Evolutionary conservation across 2,113 vertebrate species (phyloP).

Genomic region (Eurypyga helias): DNA sequence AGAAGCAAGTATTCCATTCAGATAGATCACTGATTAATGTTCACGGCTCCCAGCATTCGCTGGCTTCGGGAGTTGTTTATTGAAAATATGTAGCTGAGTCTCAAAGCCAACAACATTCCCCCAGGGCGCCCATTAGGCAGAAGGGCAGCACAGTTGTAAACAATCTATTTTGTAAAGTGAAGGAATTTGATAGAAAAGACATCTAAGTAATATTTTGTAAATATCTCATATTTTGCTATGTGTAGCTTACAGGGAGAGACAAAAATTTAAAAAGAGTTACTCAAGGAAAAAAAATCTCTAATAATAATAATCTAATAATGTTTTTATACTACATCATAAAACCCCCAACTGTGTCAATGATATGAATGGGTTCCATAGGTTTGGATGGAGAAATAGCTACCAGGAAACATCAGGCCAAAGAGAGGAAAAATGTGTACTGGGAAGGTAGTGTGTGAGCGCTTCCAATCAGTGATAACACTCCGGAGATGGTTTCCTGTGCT

Average conservation of each 20-base stretch:
- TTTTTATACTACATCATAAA: neutral
- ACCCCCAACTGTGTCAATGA: neutral
- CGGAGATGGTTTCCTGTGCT: neutral
- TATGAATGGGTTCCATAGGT: neutral
- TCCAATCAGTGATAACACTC: neutral
- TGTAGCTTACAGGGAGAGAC: slow-evolving; percentile 6
- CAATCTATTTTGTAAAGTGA: slow-evolving; percentile 72
- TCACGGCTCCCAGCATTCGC: slow-evolving; percentile 20
- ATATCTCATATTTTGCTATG: slow-evolving; percentile 62
- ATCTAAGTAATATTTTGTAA: slow-evolving; percentile 56
- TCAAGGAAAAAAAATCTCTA: neutral
- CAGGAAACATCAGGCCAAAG: neutral
- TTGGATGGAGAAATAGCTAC: neutral
- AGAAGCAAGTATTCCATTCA: slow-evolving; percentile 60
- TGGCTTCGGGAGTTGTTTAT: slow-evolving; percentile 58
- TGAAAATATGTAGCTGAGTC: slow-evolving; percentile 65
- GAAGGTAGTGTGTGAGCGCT: neutral
- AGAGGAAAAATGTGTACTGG: neutral
- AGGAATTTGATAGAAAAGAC: slow-evolving; percentile 55
- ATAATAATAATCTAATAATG: neutral
- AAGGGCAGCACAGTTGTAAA: slow-evolving; percentile 69
- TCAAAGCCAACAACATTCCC: slow-evolving; percentile 67
- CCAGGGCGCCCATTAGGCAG: slow-evolving; percentile 70
- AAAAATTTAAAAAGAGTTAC: neutral
- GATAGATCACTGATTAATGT: slow-evolving; percentile 71